Evolutionary conservation across 1,140 invertebrate species (phyloP), one percentile per base, ranked within the genome.

Genomic region (Caenorhabditis latens): DNA sequence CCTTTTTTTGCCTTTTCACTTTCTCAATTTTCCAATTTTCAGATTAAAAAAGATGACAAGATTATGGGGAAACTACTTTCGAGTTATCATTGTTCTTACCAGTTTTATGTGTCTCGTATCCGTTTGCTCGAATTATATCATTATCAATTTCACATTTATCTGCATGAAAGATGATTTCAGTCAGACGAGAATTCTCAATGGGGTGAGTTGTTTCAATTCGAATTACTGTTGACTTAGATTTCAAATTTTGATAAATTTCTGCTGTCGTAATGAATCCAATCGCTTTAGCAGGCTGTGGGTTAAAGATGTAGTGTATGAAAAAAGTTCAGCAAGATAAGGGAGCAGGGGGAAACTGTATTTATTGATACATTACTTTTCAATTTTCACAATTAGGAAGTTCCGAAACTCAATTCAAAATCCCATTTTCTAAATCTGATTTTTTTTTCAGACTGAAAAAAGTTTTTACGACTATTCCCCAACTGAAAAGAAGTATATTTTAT

Each of bases 31-130:
- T 67, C 13, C 40, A 2, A 16, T 67, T 71, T 46, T 71, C 16
- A n/a, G 11, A 40, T 4, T 11, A 40, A n/a, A 75, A 43, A 50
- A 11, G 42, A 79, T 79, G 46, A 50, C n/a, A 19, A 16, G 46
- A 79, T 53, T 79, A 50, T 79, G 71, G 71, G 71, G 71, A 55
- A 67, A 83, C 48, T 58, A 75, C 42, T 86, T 86, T 97, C 97
- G 94, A 97, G 98, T 95, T 97, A 97, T 53, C 97, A 91, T 86
- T 91, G 90, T 85, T 92, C 92, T 85, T 93, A 89, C 82, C 93
- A 89, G 57, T 90, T 89, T 91, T 90, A 88, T 90, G 92, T 63
- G 86, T 55, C 61, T 89, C 4, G 89, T 84, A 11, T 85, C 87
- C n/a, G 85, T 88, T 13, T 75, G 63, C 14, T 87, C 83, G 3